Conservation (phyloP, 35 echinoderm and acorn worm species). For the Patiria miniata region DNA sequence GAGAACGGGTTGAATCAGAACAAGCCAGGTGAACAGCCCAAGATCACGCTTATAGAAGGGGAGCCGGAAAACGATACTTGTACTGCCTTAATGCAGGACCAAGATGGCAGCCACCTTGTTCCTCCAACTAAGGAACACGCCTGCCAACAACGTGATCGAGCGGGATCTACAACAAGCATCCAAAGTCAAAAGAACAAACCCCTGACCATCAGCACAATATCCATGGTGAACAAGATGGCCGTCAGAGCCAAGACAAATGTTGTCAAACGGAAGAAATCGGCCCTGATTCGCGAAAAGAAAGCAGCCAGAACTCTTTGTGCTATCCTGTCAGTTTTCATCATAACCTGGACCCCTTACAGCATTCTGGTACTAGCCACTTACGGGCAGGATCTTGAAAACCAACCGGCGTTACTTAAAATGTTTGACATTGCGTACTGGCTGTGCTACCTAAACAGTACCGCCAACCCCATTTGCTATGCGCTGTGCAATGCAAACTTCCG, state of each 20-base stretch:
- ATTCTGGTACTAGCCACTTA: slow-evolving; percentile 71
- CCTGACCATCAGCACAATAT: slow-evolving; percentile 84
- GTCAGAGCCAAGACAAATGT: slow-evolving; percentile 84
- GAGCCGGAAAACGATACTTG: slow-evolving; percentile 46
- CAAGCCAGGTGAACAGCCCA: slow-evolving; percentile 56
- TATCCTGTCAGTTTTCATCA: slow-evolving; percentile 88
- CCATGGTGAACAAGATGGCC: slow-evolving; percentile 88
- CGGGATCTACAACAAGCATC: neutral
- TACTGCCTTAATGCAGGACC: slow-evolving; percentile 59
- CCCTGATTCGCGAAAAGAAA: slow-evolving; percentile 95
- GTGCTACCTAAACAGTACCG: slow-evolving; percentile 97
- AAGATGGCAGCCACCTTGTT: slow-evolving; percentile 54
- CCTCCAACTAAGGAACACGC: slow-evolving; percentile 29
- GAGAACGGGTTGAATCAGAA: slow-evolving; percentile 41
- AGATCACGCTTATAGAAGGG: slow-evolving; percentile 91
- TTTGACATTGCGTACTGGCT: slow-evolving; percentile 92
- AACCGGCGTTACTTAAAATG: slow-evolving; percentile 27
- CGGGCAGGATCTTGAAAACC: neutral
- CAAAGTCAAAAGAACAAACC: slow-evolving; percentile 10
- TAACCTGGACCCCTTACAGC: slow-evolving; percentile 98
- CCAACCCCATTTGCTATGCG: slow-evolving; percentile 98
- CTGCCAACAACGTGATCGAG: neutral
- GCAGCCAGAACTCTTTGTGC: slow-evolving; percentile 91
- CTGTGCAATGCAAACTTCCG: slow-evolving; percentile 96
- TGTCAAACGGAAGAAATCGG: slow-evolving; percentile 75